Evolutionary conservation across 2,797 vertebrate genomes (phyloP).

Genomic region (Agapornis canus): DNA sequence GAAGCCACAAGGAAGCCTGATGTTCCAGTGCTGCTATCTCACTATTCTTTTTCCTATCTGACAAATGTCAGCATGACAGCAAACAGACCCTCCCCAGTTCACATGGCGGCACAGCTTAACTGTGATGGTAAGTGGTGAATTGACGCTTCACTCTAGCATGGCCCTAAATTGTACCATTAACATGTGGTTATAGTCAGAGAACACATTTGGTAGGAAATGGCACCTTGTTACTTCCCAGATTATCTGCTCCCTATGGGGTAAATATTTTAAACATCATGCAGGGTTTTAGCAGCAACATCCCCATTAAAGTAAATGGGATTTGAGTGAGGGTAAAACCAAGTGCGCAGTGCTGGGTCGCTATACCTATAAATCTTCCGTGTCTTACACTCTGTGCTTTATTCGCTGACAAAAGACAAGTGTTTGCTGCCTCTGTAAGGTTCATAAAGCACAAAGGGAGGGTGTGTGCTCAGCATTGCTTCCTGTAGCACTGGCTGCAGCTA

Average conservation of each 20-base stretch:
- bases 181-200: slow-evolving; percentile 52
- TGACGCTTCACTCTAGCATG: neutral
- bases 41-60: neutral
- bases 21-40: neutral
- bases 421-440: slow-evolving; percentile 29
- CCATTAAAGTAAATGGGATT: slow-evolving; percentile 47
- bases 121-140: neutral
- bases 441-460: slow-evolving; percentile 49
- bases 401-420: slow-evolving; percentile 41
- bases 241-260: slow-evolving; percentile 57
- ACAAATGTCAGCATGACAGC: neutral
- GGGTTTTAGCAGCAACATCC: slow-evolving; percentile 21
- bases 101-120: neutral
- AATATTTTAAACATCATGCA: slow-evolving; percentile 28
- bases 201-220: slow-evolving; percentile 41
- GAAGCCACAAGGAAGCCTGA: neutral
- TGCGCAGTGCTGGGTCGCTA: neutral
- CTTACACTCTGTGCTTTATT: neutral
- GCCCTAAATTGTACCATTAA: slow-evolving; percentile 4
- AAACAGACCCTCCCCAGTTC: neutral
- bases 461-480: neutral
- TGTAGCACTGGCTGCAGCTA: neutral
- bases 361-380: slow-evolving; percentile 39
- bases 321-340: slow-evolving; percentile 21
- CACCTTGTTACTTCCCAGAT: slow-evolving; percentile 66